phyloP scores from a whole-genome alignment of 2,797 vertebrate genomes.

The Gallinago solitaria region DNA sequence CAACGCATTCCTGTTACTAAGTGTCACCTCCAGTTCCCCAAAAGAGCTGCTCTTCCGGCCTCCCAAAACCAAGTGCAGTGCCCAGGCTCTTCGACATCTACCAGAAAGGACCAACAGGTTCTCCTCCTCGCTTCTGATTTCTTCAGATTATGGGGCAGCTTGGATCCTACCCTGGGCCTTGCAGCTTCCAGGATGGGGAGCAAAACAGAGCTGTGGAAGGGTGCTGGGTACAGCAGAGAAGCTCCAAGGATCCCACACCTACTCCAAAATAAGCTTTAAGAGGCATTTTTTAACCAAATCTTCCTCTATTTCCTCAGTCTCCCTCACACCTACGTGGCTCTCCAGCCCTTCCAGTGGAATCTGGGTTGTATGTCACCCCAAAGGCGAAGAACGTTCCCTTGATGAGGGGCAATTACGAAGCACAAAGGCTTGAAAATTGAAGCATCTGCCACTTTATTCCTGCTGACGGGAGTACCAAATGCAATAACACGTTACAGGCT shows the following conservation, averaged over 20 bases:
- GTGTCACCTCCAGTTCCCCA: neutral
- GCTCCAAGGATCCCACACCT: neutral
- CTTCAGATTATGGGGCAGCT: neutral
- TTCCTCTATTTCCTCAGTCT: neutral
- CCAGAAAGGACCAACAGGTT: neutral
- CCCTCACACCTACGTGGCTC: rapidly evolving
- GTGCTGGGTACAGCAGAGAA: neutral
- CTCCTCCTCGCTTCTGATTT: neutral
- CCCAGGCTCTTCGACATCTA: neutral
- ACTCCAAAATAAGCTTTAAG: neutral
- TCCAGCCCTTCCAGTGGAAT: neutral
- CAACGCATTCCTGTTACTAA: neutral
- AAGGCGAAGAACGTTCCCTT: neutral
- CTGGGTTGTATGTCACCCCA: neutral
- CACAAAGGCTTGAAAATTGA: neutral
- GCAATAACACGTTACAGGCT: neutral
- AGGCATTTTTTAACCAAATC: neutral
- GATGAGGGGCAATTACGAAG: neutral
- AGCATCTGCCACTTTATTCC: neutral
- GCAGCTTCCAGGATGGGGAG: neutral
- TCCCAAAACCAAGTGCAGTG: rapidly evolving
- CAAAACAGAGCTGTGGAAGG: neutral
- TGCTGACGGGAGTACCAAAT: neutral
- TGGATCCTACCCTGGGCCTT: neutral
- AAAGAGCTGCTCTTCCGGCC: neutral